A percentile compares a stretch with the other conserved stretches of the same genome.
These are phyloP conservation scores for Lasioglossum zephyrum DNA, from an alignment of 2,888 invertebrate species.

Conservation along the genomic window DNA sequence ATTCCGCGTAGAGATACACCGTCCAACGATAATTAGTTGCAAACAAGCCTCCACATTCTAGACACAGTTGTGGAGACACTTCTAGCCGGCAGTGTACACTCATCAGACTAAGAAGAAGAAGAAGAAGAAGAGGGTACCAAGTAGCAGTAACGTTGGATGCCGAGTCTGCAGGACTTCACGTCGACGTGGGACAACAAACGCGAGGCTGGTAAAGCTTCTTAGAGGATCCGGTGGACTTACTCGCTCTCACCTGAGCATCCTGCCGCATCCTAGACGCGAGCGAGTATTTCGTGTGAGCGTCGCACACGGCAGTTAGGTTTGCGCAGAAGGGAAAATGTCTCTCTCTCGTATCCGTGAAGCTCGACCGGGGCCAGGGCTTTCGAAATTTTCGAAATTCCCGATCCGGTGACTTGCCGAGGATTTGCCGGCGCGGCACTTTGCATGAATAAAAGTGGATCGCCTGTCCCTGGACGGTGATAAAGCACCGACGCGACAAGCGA, in stretches of 20 bases:
- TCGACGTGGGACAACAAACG: slow-evolving; percentile 52
- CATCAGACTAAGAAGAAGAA: background rate
- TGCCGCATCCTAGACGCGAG: background rate
- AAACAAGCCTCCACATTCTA: background rate
- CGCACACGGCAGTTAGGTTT: background rate
- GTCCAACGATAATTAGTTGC: background rate
- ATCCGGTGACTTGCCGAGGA: slow-evolving; percentile 19
- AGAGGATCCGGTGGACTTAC: slow-evolving; percentile 46
- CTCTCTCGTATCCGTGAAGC: background rate
- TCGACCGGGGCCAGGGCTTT: background rate
- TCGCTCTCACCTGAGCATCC: slow-evolving; percentile 21
- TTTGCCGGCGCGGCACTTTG: slow-evolving; percentile 30
- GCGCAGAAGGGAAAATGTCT: background rate
- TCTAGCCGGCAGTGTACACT: background rate
- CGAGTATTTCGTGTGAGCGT: background rate
- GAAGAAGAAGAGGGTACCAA: background rate
- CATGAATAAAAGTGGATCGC: slow-evolving; percentile 32
- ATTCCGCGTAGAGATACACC: background rate
- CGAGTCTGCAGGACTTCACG: background rate
- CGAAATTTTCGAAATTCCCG: slow-evolving; percentile 4
- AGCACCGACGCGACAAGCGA: background rate
- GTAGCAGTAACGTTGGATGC: background rate
- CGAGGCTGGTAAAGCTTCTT: slow-evolving; percentile 52
- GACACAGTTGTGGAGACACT: background rate
- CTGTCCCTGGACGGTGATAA: slow-evolving; percentile 21